Evolutionary conservation across 2,888 invertebrate genomes (phyloP).

Genomic region (Tetrapedia diversipes): DNA sequence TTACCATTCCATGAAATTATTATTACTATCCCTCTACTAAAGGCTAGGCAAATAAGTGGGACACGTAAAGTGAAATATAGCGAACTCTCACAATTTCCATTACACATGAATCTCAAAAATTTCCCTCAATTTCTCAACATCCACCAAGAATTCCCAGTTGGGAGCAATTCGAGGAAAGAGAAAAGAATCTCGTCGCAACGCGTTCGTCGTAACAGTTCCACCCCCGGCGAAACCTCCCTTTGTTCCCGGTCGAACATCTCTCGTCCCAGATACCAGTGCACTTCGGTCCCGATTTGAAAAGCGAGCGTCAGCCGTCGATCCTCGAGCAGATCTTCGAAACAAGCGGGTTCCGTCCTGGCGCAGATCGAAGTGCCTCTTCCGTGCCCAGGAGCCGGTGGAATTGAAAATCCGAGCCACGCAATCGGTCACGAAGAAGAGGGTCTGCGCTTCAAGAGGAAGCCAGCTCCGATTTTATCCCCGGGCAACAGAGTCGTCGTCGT

Average conservation of each 20-base stretch:
- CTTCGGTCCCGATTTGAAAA: constrained; percentile 22
- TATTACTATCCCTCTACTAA: too few species aligned
- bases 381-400: constrained; percentile 48
- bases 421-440: constrained; percentile 72
- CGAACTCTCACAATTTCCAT: too few species aligned
- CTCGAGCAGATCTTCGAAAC: constrained; percentile 47
- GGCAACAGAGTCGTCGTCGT: constrained; percentile 50
- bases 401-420: constrained; percentile 71
- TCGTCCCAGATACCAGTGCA: constrained; percentile 17
- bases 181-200: not conserved
- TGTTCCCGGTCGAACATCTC: constrained; percentile 12
- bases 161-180: too few species aligned
- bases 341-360: constrained; percentile 43
- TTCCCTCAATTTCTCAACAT: not conserved
- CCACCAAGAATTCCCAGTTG: not conserved
- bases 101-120: not conserved
- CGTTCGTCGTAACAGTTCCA: not conserved
- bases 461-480: constrained; percentile 74
- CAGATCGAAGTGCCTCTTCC: constrained; percentile 57
- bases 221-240: not conserved
- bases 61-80: not conserved
- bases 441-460: constrained; percentile 63
- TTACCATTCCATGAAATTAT: too few species aligned
- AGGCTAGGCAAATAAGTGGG: too few species aligned
- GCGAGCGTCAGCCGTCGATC: constrained; percentile 16